Evolutionary conservation across 2,888 invertebrate species (phyloP).

Genomic region (Eulithis testata): DNA sequence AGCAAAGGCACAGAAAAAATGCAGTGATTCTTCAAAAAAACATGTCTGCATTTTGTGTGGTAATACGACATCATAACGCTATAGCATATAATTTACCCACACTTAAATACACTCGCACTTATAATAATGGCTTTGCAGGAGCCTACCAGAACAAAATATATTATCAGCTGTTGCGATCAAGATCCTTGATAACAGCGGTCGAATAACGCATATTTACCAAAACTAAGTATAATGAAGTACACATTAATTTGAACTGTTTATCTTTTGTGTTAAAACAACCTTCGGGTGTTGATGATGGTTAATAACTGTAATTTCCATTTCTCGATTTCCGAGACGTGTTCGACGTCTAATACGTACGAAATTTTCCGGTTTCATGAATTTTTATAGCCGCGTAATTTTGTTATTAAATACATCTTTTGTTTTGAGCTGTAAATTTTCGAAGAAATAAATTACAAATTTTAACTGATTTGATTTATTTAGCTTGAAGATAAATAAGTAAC

Average conservation of each 20-base stretch:
- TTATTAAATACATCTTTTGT: slow-evolving; percentile 58
- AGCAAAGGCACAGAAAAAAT: too few species aligned
- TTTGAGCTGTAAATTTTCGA: slow-evolving; percentile 35
- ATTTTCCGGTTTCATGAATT: slow-evolving; percentile 71
- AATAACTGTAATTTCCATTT: slow-evolving; percentile 81
- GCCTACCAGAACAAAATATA: slow-evolving; percentile 50
- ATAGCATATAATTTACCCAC: slow-evolving; percentile 29
- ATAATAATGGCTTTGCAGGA: slow-evolving; percentile 37
- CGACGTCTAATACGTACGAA: slow-evolving; percentile 72
- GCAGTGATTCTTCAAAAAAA: background rate
- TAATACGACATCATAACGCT: slow-evolving; percentile 18
- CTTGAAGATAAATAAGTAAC: too few species aligned
- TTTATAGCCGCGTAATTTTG: slow-evolving; percentile 62
- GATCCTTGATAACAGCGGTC: slow-evolving; percentile 75
- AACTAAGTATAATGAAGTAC: slow-evolving; percentile 77
- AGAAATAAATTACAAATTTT: slow-evolving; percentile 14
- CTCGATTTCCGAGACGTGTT: slow-evolving; percentile 77
- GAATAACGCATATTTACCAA: slow-evolving; percentile 77
- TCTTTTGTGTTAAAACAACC: slow-evolving; percentile 81
- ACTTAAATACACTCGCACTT: slow-evolving; percentile 34
- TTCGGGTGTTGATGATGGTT: slow-evolving; percentile 78
- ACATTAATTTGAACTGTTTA: slow-evolving; percentile 81
- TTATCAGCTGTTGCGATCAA: slow-evolving; percentile 64
- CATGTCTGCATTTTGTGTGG: background rate
- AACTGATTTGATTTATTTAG: background rate